A percentile compares a stretch with the other conserved stretches of the same genome.
Conservation (phyloP, 1,140 invertebrate genomes). For the Halyomorpha halys region DNA sequence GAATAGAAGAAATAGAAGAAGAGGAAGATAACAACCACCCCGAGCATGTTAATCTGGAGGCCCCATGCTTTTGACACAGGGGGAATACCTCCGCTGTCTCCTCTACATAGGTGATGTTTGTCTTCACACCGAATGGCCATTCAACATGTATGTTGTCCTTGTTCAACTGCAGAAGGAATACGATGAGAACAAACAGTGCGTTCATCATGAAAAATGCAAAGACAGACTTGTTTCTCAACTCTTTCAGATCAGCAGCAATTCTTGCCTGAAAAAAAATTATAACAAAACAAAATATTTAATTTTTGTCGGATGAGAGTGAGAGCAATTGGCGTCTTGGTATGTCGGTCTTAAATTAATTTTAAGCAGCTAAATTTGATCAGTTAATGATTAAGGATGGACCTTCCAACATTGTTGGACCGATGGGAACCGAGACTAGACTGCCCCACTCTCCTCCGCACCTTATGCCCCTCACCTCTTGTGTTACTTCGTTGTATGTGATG, state of each 20-base stretch:
- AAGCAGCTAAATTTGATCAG: too few relatives aligned
- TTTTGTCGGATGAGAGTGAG: background rate
- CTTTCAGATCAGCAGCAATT: slow-evolving; percentile 77
- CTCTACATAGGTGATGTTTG: slow-evolving; percentile 85
- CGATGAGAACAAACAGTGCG: slow-evolving; percentile 95
- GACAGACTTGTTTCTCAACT: slow-evolving; percentile 90
- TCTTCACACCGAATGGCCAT: slow-evolving; percentile 88
- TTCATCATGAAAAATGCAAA: slow-evolving; percentile 99
- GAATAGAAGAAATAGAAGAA: slow-evolving; percentile 16
- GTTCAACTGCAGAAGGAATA: slow-evolving; percentile 95
- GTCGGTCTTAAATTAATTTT: slow-evolving; percentile 4
- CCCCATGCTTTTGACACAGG: slow-evolving; percentile 17
- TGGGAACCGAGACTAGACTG: slow-evolving; percentile 21
- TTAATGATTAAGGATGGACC: too few relatives aligned
- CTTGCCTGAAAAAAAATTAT: slow-evolving; percentile 54
- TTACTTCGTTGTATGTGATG: slow-evolving; percentile 76
- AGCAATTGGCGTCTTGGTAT: slow-evolving; percentile 17
- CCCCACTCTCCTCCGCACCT: slow-evolving; percentile 3
- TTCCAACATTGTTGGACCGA: background rate
- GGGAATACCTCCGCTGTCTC: slow-evolving; percentile 69
- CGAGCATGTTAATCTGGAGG: slow-evolving; percentile 23
- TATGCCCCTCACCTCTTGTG: slow-evolving; percentile 65
- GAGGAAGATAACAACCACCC: slow-evolving; percentile 14
- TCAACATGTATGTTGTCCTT: slow-evolving; percentile 91
- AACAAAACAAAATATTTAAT: slow-evolving; percentile 20